Evolutionary conservation across 2,888 invertebrate species (phyloP), one percentile per base, ranked within the genome.

Genomic region (Dasypolia templi): DNA sequence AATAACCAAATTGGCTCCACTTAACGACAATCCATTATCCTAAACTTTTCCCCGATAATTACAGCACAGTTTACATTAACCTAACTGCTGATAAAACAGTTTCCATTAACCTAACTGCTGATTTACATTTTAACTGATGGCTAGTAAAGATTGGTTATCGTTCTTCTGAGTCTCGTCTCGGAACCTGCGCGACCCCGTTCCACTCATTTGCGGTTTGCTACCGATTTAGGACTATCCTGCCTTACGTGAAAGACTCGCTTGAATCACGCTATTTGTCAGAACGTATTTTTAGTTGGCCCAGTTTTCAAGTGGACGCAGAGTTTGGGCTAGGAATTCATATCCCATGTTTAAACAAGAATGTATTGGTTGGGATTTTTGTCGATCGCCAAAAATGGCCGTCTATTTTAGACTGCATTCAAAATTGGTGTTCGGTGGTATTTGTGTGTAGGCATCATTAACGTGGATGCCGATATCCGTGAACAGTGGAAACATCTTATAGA

Each of bases 181-280:
- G 90, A 89, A 90, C 86, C 88, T 77, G 88, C 89, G 90, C 91
- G 91, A 93, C 92, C 93, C 79, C 92, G 87, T 91, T 93, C 84
- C 84, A 86, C 87, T 89, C 89, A 91, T 91, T 83, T 90, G 86
- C 87, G 88, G 83, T 74, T 71, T 72, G 78, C 66, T 82, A 78
- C 85, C 82, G 89, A 88, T 92, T 88, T 89, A 89, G 78, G 83
- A 86, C 82, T 78, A 85, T 84, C 83, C 86, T 86, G 82, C 81
- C 88, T 88, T 80, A 83, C 80, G 86, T 87, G 87, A 85, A 88
- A 85, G 78, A 85, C 74, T 77, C 79, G 76, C 83, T 86, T 85
- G 81, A 84, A 84, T 83, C 84, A 83, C 80, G 80, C 69, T 72
- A 81, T 78, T 72, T 72, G 81, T 70, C 49, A 17, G 58, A 66